Evolutionary conservation across 2,797 vertebrate genomes (phyloP).

Genomic region (Dendrocincla fuliginosa): DNA sequence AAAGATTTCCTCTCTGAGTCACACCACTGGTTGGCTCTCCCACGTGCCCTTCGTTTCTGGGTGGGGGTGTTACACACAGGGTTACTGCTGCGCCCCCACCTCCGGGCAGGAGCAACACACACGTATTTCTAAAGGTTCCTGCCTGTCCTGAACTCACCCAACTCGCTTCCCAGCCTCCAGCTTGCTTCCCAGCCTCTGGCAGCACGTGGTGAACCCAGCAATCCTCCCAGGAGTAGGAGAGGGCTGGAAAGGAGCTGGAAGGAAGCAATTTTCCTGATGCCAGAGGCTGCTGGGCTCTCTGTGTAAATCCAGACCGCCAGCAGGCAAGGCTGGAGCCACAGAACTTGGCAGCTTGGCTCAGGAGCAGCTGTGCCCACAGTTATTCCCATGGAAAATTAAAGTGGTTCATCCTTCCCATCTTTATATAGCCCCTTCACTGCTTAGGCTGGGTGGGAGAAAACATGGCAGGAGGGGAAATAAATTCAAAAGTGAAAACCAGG

Average conservation of each 20-base stretch:
- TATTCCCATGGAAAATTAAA: neutral
- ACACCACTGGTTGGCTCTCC: neutral
- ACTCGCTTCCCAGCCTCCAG: neutral
- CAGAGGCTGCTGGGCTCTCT: neutral
- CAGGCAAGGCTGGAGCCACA: neutral
- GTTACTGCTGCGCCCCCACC: neutral
- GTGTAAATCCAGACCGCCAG: neutral
- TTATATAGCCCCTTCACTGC: rapidly evolving
- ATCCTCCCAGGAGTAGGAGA: neutral
- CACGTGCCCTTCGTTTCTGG: neutral
- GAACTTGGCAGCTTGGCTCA: neutral
- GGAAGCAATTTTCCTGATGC: neutral
- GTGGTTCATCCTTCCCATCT: neutral
- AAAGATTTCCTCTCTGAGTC: conserved; percentile 23
- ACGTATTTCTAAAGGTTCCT: neutral
- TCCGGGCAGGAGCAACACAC: neutral
- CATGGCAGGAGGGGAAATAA: neutral
- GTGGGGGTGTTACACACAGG: neutral
- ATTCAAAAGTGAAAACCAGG: neutral
- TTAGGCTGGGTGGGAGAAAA: neutral
- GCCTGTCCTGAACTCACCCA: neutral
- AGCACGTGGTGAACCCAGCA: neutral
- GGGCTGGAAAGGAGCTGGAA: neutral
- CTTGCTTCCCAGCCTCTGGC: neutral
- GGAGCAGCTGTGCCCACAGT: neutral